Evolutionary conservation across 2,113 vertebrate genomes (phyloP).

Genomic region (Sarotherodon lohbergeri): DNA sequence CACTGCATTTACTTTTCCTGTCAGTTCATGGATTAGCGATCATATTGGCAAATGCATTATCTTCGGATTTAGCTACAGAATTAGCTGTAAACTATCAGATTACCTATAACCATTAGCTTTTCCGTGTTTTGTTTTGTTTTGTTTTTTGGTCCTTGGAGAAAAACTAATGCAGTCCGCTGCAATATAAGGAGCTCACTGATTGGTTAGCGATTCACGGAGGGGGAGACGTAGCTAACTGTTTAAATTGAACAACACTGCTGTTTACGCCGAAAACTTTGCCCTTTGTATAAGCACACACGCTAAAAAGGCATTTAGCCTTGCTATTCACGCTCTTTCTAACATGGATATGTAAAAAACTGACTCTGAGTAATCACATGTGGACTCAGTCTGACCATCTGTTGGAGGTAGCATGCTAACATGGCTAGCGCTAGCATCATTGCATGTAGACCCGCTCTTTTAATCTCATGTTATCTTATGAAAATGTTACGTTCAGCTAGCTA

Average conservation of each 20-base stretch:
- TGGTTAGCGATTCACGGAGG: background rate
- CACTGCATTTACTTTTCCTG: background rate
- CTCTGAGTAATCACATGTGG: background rate
- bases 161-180: background rate
- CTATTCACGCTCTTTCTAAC: background rate
- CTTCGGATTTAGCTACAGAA: background rate
- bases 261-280: background rate
- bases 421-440: background rate
- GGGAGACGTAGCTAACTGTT: background rate
- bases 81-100: background rate
- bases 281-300: background rate
- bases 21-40: background rate
- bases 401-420: background rate
- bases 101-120: background rate
- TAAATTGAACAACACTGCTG: background rate
- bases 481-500: background rate
- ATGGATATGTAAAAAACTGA: background rate
- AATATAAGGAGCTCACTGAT: background rate
- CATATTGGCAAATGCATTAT: background rate
- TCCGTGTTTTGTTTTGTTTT: background rate
- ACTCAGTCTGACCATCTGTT: background rate
- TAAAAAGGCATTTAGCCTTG: background rate
- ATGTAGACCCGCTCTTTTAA: background rate
- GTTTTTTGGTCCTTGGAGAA: background rate
- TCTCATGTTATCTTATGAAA: background rate